Evolutionary conservation across 2,113 vertebrate species (phyloP), one percentile per base, ranked within the genome.

Genomic region (Equus przewalskii): DNA sequence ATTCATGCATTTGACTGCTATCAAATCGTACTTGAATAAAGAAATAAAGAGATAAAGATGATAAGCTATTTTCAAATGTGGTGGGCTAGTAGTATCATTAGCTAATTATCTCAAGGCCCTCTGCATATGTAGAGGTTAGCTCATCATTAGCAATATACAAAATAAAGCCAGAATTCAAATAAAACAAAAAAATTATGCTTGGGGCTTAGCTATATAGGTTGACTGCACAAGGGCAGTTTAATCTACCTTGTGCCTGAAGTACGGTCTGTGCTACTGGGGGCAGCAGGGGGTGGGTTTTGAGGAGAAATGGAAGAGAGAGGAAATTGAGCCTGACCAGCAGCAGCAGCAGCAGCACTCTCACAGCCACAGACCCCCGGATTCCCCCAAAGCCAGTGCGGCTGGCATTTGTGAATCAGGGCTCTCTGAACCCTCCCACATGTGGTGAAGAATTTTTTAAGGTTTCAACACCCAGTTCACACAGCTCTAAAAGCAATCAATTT

Each of bases 91-190:
- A 33, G 26, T 44, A 83, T 18, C 56, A 75, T 75, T 33, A 75
- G 13, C 76, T 88, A 67, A 82, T 82, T 72, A 64, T 87, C 90
- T 92, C 58, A 82, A 67, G 82, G 76, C 22, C 60, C 58, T 88
- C 9, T 33, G 5, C 58, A 46, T 22, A 41, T 10, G 56, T 33
- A 65, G 36, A 1, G 26, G 88, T 73, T 75, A 79, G 36, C 19
- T 89, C n/a, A 36, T 65, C 73, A 41, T 49, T 80, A 93, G 13
- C 8, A 7, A 72, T 64, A 65, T 30, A 64, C 5, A 28, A 64
- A 73, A 19, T 58, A 79, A 79, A 94, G n/a, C 33, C 22, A 58
- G 72, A 94, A 85, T 85, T 90, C n/a, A 78, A 54, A 89, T 8
- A 96, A 41, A 41, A 41, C 36, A 41, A 41, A 41, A 41, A 41